phyloP scores from a whole-genome alignment of 2,888 invertebrate species.

The Apantesis nais region DNA sequence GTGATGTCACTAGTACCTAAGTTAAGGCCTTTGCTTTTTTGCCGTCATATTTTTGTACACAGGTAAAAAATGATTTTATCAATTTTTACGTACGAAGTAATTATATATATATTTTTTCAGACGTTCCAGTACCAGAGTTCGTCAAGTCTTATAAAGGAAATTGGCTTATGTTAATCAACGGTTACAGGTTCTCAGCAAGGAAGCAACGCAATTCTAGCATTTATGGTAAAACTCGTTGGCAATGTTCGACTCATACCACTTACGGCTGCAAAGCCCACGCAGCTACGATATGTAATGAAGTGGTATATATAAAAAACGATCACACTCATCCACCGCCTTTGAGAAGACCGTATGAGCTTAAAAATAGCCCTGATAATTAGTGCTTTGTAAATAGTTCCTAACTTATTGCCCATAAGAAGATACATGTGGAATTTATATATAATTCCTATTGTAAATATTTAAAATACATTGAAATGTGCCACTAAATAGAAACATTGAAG shows the following conservation, averaged over 20 bases:
- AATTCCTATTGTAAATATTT: neutral
- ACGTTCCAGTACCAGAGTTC: slow-evolving; percentile 7
- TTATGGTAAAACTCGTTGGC: slow-evolving; percentile 42
- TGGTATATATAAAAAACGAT: slow-evolving; percentile 5
- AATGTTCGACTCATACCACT: slow-evolving; percentile 42
- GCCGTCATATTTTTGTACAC: too few relatives aligned
- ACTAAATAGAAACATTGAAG: neutral
- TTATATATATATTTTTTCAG: neutral
- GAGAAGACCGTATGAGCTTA: neutral
- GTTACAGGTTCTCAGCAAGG: slow-evolving; percentile 52
- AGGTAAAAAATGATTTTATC: too few relatives aligned
- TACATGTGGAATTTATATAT: neutral
- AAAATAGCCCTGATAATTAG: neutral
- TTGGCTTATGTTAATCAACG: slow-evolving; percentile 47
- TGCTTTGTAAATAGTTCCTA: neutral
- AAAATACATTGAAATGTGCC: neutral
- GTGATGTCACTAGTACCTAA: too few relatives aligned
- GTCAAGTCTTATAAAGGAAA: slow-evolving; percentile 50
- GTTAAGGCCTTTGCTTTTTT: too few relatives aligned
- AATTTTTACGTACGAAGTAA: neutral
- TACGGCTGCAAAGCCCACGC: slow-evolving; percentile 37
- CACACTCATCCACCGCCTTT: slow-evolving; percentile 10
- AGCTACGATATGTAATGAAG: slow-evolving; percentile 24
- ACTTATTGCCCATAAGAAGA: neutral
- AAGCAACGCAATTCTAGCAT: slow-evolving; percentile 24